Evolutionary conservation across 2,113 vertebrate genomes (phyloP).

Genomic region (Chionis minor): DNA sequence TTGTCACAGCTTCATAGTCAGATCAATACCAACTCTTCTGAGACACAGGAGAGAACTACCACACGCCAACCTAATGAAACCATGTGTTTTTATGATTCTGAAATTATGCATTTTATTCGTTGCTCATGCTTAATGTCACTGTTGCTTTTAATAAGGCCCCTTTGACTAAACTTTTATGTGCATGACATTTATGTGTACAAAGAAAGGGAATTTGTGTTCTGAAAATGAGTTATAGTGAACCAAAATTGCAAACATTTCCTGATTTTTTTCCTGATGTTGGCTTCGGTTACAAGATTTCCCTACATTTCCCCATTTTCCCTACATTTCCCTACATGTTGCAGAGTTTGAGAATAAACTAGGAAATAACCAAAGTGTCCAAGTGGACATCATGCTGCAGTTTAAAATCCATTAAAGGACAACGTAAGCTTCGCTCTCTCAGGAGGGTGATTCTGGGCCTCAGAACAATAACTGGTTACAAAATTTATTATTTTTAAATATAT

Average conservation of each 20-base stretch:
- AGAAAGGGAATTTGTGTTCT: constrained; percentile 23
- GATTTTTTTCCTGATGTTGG: background rate
- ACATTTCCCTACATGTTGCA: background rate
- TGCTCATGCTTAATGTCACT: constrained; percentile 47
- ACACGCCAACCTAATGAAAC: constrained; percentile 64
- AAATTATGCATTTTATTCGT: constrained; percentile 60
- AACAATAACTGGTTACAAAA: background rate
- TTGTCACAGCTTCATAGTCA: constrained; percentile 79
- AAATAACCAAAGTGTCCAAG: background rate
- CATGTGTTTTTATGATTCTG: constrained; percentile 63
- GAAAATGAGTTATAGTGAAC: constrained; percentile 37
- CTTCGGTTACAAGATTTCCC: constrained; percentile 21
- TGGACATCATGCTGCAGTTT: background rate
- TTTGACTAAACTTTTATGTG: constrained; percentile 28
- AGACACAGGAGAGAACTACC: constrained; percentile 42
- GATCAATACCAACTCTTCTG: constrained; percentile 81
- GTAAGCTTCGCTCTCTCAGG: background rate
- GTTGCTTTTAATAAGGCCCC: constrained; percentile 5
- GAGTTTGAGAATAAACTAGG: background rate
- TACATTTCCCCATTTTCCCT: too few species aligned
- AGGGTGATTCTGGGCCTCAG: background rate
- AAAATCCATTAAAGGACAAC: background rate
- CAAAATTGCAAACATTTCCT: constrained; percentile 46
- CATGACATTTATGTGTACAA: background rate
- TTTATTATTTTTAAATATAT: background rate